phyloP scores from a whole-genome alignment of 1,140 invertebrate species.

The Notospermus geniculatus region DNA sequence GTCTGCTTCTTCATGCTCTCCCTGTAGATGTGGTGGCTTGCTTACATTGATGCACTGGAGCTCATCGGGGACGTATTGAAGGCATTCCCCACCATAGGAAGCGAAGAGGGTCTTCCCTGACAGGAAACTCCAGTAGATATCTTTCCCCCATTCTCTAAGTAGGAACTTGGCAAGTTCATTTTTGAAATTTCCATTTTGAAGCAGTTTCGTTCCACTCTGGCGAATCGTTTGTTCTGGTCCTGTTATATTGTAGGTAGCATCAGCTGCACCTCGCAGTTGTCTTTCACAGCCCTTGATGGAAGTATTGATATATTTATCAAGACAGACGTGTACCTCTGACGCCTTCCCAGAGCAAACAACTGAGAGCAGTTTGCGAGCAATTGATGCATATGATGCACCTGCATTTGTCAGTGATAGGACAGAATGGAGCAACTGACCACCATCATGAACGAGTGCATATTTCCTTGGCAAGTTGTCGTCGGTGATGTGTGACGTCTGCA shows the following conservation, averaged over 20 bases:
- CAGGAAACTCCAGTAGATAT: not conserved
- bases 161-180: not conserved
- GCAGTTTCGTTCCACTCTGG: not conserved
- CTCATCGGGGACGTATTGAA: not conserved
- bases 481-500: slow-evolving; percentile 1
- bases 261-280: not conserved
- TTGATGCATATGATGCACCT: not conserved
- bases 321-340: not conserved
- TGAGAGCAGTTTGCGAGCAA: not conserved
- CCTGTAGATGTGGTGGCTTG: not conserved
- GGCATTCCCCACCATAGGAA: not conserved
- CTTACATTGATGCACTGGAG: not conserved
- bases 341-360: not conserved
- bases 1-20: not conserved
- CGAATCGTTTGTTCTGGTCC: not conserved
- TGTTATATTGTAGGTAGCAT: not conserved
- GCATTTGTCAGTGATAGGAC: not conserved
- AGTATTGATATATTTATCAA: not conserved
- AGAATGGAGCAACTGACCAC: not conserved
- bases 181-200: not conserved
- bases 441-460: no score
- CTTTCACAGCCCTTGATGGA: not conserved
- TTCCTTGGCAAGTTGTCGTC: no score
- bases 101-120: not conserved
- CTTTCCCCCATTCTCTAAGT: not conserved